Conservation (phyloP, 2,888 invertebrate genomes). For the Dasypolia templi region DNA sequence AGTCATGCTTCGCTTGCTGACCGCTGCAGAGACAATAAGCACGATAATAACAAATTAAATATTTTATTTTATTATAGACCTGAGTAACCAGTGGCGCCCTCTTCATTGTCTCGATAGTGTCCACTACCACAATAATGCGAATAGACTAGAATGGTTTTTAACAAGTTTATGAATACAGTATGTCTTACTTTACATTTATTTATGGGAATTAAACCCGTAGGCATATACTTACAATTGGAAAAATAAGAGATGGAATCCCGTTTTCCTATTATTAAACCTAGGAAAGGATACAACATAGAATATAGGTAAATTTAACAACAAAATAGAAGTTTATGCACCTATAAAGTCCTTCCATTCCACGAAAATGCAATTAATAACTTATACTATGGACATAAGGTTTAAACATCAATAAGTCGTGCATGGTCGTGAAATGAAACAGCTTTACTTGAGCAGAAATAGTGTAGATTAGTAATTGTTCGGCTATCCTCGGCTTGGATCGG, state of each 20-base stretch:
- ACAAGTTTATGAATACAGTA: constrained; percentile 21
- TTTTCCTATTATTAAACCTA: neutral
- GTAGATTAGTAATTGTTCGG: neutral
- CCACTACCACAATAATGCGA: neutral
- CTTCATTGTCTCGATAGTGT: neutral
- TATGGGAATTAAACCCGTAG: neutral
- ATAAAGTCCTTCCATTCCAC: constrained; percentile 3
- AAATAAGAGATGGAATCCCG: neutral
- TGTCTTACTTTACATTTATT: constrained; percentile 6
- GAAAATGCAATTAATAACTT: neutral
- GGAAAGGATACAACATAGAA: constrained; percentile 6
- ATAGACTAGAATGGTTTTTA: constrained; percentile 37
- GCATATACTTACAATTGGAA: neutral
- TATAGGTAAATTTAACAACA: neutral
- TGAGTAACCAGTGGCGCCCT: neutral
- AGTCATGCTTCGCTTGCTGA: too few species aligned
- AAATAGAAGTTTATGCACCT: constrained; percentile 14
- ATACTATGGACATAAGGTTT: constrained; percentile 2
- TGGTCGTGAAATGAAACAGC: constrained; percentile 10
- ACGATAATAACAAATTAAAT: neutral
- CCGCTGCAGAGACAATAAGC: neutral
- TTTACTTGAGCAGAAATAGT: neutral
- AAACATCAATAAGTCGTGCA: neutral
- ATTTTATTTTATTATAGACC: neutral
- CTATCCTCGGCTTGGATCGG: neutral